Evolutionary conservation across 2,113 vertebrate species (phyloP).

Genomic region (Amblyopsis rosae): DNA sequence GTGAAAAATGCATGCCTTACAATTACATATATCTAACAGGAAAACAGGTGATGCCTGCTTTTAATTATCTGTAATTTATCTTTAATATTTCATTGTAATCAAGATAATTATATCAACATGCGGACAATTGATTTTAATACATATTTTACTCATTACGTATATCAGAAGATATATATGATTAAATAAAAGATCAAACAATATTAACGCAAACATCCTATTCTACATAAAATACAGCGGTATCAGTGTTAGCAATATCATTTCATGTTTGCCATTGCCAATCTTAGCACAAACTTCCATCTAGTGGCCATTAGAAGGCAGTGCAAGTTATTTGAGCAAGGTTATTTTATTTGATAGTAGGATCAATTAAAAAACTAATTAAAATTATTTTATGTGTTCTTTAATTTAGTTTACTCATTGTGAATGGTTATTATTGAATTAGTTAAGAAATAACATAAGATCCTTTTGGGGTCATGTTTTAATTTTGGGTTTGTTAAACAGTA

Average conservation of each 20-base stretch:
- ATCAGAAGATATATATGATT: too few relatives aligned
- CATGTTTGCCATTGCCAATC: neutral
- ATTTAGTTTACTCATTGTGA: neutral
- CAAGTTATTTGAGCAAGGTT: neutral
- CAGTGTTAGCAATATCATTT: too few relatives aligned
- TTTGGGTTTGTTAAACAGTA: too few relatives aligned
- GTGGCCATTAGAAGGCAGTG: slow-evolving; percentile 23
- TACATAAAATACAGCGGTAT: too few relatives aligned
- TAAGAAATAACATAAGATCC: neutral
- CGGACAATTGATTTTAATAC: too few relatives aligned
- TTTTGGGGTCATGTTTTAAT: neutral
- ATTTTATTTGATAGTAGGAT: too few relatives aligned
- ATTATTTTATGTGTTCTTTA: neutral
- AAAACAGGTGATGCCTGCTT: neutral
- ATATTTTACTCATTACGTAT: too few relatives aligned
- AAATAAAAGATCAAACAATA: too few relatives aligned
- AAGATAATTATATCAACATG: too few relatives aligned
- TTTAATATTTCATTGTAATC: neutral
- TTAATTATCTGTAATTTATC: neutral
- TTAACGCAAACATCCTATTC: too few relatives aligned
- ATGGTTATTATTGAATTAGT: neutral
- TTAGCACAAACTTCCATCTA: slow-evolving; percentile 44
- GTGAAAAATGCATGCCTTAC: neutral
- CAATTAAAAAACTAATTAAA: neutral
- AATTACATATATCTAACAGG: too few relatives aligned